phyloP scores from a whole-genome alignment of 2,113 vertebrate species.

The Anguilla japonica region DNA sequence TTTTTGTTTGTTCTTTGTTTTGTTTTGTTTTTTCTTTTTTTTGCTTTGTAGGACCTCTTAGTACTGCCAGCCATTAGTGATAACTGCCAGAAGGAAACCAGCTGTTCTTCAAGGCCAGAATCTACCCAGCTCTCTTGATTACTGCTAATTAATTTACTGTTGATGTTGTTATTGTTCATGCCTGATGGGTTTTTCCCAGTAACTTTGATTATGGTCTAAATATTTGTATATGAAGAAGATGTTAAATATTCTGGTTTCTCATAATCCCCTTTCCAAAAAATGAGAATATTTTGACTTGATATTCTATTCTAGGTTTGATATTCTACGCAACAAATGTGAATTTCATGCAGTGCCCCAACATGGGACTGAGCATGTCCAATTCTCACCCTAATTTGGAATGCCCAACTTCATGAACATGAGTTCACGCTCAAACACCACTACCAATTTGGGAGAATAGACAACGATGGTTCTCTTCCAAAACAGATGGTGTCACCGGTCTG shows the following conservation, averaged over 20 bases:
- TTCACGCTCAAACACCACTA: no score
- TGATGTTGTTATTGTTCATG: background rate
- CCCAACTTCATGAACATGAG: no score
- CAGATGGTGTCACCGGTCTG: no score
- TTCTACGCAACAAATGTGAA: no score
- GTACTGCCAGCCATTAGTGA: background rate
- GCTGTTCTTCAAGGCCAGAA: background rate
- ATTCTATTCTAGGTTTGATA: no score
- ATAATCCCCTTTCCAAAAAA: no score
- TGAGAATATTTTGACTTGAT: background rate
- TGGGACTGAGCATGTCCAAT: no score
- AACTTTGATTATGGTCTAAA: background rate
- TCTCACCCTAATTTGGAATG: no score
- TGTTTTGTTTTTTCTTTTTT: background rate
- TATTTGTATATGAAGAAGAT: background rate
- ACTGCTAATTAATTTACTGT: background rate
- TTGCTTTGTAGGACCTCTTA: background rate
- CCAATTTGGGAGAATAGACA: no score
- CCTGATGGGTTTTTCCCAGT: background rate
- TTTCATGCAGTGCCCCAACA: no score
- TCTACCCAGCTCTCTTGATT: background rate
- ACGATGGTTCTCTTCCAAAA: no score
- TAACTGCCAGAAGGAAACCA: background rate
- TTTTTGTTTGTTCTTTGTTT: background rate
- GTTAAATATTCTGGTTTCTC: no score